A percentile compares a stretch with the other conserved stretches of the same genome.
Evolutionary conservation across 1,140 invertebrate genomes (phyloP).

Genomic region (Whitmania pigra): DNA sequence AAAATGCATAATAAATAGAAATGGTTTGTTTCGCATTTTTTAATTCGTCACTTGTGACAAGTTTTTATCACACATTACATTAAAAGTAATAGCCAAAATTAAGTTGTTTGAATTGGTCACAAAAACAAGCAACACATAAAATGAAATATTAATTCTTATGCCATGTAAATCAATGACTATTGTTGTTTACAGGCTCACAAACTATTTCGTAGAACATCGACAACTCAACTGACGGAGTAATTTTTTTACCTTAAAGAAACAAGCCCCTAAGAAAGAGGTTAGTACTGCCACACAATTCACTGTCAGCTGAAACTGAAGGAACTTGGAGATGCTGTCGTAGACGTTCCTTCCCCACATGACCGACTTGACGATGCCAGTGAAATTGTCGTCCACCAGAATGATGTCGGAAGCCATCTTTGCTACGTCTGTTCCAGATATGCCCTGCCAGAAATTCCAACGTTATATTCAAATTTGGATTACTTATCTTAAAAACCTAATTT

Average conservation of each 20-base stretch:
- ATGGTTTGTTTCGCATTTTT: too few relatives aligned
- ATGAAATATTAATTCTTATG: background rate
- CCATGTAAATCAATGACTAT: background rate
- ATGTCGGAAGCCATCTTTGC: constrained; percentile 90
- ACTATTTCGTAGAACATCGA: constrained; percentile 4
- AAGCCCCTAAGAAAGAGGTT: constrained; percentile 21
- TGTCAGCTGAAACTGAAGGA: constrained; percentile 91
- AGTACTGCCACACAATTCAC: constrained; percentile 59
- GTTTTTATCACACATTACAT: too few relatives aligned
- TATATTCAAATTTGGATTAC: too few relatives aligned
- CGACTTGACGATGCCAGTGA: constrained; percentile 93
- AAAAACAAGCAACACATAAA: background rate
- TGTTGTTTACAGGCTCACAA: constrained; percentile 1
- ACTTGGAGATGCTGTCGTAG: constrained; percentile 95
- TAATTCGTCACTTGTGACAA: too few relatives aligned
- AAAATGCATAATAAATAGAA: too few relatives aligned
- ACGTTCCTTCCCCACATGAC: constrained; percentile 98
- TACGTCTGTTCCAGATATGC: constrained; percentile 18
- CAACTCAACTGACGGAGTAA: background rate
- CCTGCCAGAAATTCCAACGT: background rate
- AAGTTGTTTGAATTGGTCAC: background rate
- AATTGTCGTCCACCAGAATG: constrained; percentile 95
- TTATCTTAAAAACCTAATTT: too few relatives aligned
- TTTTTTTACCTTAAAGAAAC: constrained; percentile 17
- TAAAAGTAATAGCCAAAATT: too few relatives aligned